Base-by-base conservation (phyloP, 2,797 vertebrate species). In the Schizopygopsis malacanthus region DNA sequence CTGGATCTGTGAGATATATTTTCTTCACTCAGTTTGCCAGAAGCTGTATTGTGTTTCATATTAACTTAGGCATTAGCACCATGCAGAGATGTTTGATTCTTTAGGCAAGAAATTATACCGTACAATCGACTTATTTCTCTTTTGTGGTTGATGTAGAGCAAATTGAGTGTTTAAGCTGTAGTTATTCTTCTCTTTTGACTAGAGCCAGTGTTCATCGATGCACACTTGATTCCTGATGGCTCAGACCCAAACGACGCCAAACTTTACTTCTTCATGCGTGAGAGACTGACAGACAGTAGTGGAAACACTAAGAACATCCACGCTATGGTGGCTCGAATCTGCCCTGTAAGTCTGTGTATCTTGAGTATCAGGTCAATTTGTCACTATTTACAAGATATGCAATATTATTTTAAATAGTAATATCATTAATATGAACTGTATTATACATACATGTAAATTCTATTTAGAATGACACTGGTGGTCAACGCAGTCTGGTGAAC, bases 171-270 rank as follows among this genome's bases (percentile, higher is more conserved):
- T 54, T 45, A 61, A 79, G 56, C 41, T 70, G n/a, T 65, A 41
- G 4, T 85, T 89, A 87, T 85, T 77, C 91, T 91, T 82, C 13
- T 84, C 3, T 82, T 80, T 77, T 67, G 47, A 18, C 70, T 90
- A 99, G 98, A 99, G 90, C 98, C 98, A 0, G 95, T 97, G 93
- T 99, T 99, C 93, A 96, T 99, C 10, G 98, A 98, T 87, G 97
- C 98, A 83, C 97, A 98, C 86, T 94, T 98, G 87, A 98, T 99
- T 87, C 97, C 98, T 41, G 98, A 99, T 56, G 98, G 98, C 82
- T 97, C 96, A 0, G 97, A 99, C 90, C 96, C 97, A 41, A 99
- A 98, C 0, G 98, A 99, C 86, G 95, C 96, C 87, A 99, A 99
- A 87, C 91, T 99, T 47, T 99, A 98, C 87, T 99, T 99, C 89